A percentile compares a stretch with the other conserved stretches of the same genome.
Evolutionary conservation across 2,113 vertebrate genomes (phyloP).

Genomic region (Chelonoidis abingdonii): DNA sequence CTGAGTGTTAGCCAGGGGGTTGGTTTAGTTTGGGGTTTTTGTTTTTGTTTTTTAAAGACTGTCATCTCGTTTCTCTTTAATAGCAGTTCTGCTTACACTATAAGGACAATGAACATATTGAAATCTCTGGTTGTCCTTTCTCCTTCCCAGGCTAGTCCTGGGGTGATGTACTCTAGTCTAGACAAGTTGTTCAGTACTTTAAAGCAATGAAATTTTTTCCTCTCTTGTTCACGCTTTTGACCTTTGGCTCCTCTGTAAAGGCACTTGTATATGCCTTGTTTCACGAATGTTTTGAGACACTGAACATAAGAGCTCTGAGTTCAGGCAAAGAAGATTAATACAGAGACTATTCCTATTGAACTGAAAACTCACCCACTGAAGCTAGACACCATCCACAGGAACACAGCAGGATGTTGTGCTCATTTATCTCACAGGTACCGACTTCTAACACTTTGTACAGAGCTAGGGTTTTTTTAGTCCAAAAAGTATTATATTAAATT

Average conservation of each 20-base stretch:
- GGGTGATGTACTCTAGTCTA: conserved; percentile 56
- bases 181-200: conserved; percentile 8
- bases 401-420: not conserved
- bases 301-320: conserved; percentile 35
- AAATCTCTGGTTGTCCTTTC: conserved; percentile 34
- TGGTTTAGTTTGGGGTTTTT: not conserved
- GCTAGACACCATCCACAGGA: not conserved
- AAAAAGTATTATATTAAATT: not conserved
- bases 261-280: conserved; percentile 37
- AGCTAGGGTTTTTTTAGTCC: not conserved
- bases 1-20: not conserved
- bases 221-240: conserved; percentile 65
- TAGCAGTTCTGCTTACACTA: not conserved
- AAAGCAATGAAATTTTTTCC: conserved; percentile 6
- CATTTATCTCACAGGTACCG: not conserved
- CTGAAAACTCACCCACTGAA: not conserved
- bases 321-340: conserved; percentile 55
- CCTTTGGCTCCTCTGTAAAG: conserved; percentile 44
- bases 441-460: not conserved
- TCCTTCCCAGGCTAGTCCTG: conserved; percentile 47
- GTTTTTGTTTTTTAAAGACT: not conserved
- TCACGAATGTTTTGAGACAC: conserved; percentile 16
- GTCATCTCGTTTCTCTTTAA: conserved; percentile 12
- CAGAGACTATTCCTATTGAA: conserved; percentile 22
- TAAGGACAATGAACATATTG: conserved; percentile 39